These are phyloP conservation scores for Steinernema hermaphroditum DNA, from an alignment of 2,888 invertebrate genomes.

Conservation along the genomic window DNA sequence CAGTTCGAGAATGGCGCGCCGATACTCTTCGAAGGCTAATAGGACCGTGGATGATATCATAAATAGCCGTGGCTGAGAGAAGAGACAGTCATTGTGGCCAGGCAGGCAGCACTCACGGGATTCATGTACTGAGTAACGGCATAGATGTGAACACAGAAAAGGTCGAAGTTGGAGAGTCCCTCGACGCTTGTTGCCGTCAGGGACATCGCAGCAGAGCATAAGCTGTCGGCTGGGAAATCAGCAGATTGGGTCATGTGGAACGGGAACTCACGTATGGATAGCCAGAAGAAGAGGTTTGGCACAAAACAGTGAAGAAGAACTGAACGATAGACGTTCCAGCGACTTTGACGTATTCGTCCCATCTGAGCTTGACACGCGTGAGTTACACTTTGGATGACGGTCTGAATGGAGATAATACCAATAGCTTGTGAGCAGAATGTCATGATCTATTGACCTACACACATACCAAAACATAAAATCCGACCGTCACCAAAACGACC, in stretches of 20 bases:
- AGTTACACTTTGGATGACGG: neutral
- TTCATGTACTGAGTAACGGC: neutral
- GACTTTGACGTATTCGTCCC: neutral
- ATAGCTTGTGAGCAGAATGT: no score
- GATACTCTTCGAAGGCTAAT: constrained; percentile 7
- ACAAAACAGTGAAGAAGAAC: neutral
- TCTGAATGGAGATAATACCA: neutral
- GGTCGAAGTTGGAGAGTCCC: constrained; percentile 3
- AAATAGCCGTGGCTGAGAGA: constrained; percentile 7
- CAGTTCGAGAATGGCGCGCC: neutral
- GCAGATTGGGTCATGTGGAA: neutral
- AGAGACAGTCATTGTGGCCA: neutral
- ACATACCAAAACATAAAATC: neutral
- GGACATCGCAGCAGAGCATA: neutral
- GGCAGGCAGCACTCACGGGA: neutral
- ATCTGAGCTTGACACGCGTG: neutral
- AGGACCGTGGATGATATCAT: neutral
- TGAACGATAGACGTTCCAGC: neutral
- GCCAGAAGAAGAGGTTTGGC: neutral
- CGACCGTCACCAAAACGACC: neutral
- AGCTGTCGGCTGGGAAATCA: constrained; percentile 2
- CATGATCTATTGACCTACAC: no score
- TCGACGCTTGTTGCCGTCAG: neutral
- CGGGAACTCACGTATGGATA: neutral
- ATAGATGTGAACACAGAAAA: constrained; percentile 1